These are phyloP conservation scores for Cheilosia scutellata DNA, from an alignment of 2,888 invertebrate species.

Conservation along the genomic window DNA sequence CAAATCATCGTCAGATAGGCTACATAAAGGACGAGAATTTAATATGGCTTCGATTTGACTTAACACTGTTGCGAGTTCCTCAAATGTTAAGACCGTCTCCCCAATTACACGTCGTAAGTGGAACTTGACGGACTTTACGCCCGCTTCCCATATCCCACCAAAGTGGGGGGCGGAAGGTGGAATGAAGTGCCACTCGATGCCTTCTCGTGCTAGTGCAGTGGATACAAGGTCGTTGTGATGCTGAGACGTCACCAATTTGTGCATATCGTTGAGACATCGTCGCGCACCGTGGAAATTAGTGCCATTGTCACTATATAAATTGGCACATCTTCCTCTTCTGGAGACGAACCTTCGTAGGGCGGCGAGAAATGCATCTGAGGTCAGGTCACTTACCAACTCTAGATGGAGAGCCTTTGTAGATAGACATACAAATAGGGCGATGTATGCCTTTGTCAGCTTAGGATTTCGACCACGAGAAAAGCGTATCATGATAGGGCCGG, in stretches of 20 bases:
- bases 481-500: conserved; percentile 47
- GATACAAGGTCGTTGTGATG: conserved; percentile 12
- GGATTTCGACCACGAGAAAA: conserved; percentile 14
- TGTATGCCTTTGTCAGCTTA: conserved; percentile 33
- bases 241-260: conserved; percentile 23
- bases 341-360: conserved; percentile 30
- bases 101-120: conserved; percentile 14
- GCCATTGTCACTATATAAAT: conserved; percentile 51
- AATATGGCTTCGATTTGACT: not conserved
- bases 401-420: conserved; percentile 53
- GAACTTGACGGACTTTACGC: conserved; percentile 6
- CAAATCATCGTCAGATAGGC: conserved; percentile 39
- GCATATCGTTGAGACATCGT: conserved; percentile 28
- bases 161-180: not conserved
- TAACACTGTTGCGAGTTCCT: not conserved
- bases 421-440: conserved; percentile 56
- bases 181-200: conserved; percentile 23
- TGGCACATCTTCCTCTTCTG: conserved; percentile 25
- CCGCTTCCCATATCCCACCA: conserved; percentile 13
- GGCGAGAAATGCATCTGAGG: conserved; percentile 15
- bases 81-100: not conserved
- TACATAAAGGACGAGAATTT: conserved; percentile 22
- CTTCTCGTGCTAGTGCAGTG: not conserved
- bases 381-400: conserved; percentile 49
- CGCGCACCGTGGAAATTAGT: conserved; percentile 41